Conservation (phyloP, 2,888 invertebrate genomes). For the Hypomecis atomaria region DNA sequence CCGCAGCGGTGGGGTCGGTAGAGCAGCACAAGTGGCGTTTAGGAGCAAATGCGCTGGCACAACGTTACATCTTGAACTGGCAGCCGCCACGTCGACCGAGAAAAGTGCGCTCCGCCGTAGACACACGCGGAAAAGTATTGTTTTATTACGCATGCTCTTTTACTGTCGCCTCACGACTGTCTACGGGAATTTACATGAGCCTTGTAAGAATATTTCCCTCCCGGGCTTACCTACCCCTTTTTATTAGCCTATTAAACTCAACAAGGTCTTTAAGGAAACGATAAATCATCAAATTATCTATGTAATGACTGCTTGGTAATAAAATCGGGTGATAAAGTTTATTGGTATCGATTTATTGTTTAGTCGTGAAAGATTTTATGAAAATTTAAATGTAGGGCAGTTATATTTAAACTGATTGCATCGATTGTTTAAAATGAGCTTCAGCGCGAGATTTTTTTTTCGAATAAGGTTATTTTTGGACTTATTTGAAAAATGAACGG, state of each 20-base stretch:
- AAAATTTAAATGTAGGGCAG: constrained; percentile 17
- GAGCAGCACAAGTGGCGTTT: constrained; percentile 46
- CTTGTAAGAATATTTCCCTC: constrained; percentile 37
- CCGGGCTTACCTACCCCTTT: constrained; percentile 45
- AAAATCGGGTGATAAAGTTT: constrained; percentile 53
- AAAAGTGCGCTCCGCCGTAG: constrained; percentile 38
- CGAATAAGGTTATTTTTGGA: too few species aligned
- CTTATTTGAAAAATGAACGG: too few species aligned
- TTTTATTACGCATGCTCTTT: constrained; percentile 49
- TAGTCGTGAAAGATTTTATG: constrained; percentile 28
- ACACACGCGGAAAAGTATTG: constrained; percentile 42
- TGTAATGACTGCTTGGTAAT: constrained; percentile 51
- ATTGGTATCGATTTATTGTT: constrained; percentile 46
- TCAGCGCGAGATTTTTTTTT: not conserved
- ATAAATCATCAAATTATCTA: constrained; percentile 60
- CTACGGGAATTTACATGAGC: constrained; percentile 48
- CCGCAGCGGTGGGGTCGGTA: constrained; percentile 38
- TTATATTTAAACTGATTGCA: constrained; percentile 19
- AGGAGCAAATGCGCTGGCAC: constrained; percentile 45
- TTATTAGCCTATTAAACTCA: constrained; percentile 61
- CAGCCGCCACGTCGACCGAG: constrained; percentile 35
- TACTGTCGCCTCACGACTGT: constrained; percentile 46
- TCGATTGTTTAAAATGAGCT: not conserved
- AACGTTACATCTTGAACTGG: constrained; percentile 42
- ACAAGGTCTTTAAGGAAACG: constrained; percentile 54